Conservation (phyloP, 1,140 invertebrate species). For the Habropoda laboriosa region DNA sequence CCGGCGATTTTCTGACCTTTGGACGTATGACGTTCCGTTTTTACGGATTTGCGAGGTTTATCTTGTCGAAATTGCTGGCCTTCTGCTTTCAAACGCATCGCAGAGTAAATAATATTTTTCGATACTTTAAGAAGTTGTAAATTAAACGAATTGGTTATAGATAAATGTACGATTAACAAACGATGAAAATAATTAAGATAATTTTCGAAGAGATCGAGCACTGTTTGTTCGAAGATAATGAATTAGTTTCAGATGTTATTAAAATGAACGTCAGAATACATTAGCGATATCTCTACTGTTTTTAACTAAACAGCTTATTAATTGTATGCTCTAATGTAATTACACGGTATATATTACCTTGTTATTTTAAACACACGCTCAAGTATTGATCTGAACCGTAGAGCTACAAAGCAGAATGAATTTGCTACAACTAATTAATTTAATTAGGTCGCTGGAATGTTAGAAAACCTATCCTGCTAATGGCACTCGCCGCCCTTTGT, state of each 20-base stretch:
- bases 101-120: not conserved
- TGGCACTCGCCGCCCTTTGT: not conserved
- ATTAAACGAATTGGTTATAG: not conserved
- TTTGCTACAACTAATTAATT: not conserved
- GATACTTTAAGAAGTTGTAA: not conserved
- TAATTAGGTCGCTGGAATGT: constrained; percentile 3
- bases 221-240: not conserved
- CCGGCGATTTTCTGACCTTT: not conserved
- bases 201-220: not conserved
- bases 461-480: not conserved
- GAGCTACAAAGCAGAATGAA: not conserved
- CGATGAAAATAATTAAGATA: not conserved
- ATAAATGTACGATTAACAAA: constrained; percentile 4
- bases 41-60: not conserved
- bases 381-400: not conserved
- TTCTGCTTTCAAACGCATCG: not conserved
- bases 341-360: not conserved
- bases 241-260: not conserved
- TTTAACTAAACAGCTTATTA: too few species aligned
- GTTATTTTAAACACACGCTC: not conserved
- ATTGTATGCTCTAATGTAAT: not conserved
- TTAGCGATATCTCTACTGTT: not conserved
- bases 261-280: not conserved
- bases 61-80: not conserved
- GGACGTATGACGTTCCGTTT: not conserved